Percentiles rank a stretch among this genome's conserved stretches.
Evolutionary conservation across 2,797 vertebrate species (phyloP).

Genomic region (Telmatherina bonti): DNA sequence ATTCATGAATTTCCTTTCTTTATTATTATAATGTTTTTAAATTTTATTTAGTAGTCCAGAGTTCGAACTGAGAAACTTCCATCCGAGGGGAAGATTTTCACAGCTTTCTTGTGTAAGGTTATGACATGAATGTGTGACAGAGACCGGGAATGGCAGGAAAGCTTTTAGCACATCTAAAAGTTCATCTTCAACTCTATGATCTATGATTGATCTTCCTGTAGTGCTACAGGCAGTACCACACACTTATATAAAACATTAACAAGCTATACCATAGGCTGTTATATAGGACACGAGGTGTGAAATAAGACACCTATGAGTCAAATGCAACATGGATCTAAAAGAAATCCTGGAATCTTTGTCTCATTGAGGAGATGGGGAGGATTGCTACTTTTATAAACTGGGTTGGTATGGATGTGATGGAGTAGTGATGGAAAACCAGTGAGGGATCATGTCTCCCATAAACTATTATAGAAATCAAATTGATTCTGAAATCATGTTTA

Average conservation of each 20-base stretch:
- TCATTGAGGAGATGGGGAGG: neutral
- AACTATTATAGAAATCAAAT: neutral
- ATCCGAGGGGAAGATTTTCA: slow-evolving; percentile 20
- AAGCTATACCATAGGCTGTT: neutral
- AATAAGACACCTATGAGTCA: neutral
- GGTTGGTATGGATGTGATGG: neutral
- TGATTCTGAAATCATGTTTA: neutral
- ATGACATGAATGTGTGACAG: slow-evolving; percentile 6
- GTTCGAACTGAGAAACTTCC: slow-evolving; percentile 34
- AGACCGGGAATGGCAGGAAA: neutral
- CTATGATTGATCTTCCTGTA: neutral
- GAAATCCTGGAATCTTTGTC: neutral
- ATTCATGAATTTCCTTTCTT: slow-evolving; percentile 30
- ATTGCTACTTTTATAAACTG: neutral
- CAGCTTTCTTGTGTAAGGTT: slow-evolving; percentile 15
- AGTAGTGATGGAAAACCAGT: neutral
- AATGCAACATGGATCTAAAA: neutral
- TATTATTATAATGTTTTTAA: too few species aligned
- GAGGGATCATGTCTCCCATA: neutral
- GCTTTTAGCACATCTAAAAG: slow-evolving; percentile 6
- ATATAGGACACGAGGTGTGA: neutral
- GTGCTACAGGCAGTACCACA: neutral
- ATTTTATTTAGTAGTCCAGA: slow-evolving; percentile 30
- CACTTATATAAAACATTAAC: neutral
- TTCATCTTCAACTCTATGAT: neutral